These are phyloP conservation scores for Trachelipus rathkii DNA, from an alignment of 1,140 invertebrate species.

Conservation along the genomic window DNA sequence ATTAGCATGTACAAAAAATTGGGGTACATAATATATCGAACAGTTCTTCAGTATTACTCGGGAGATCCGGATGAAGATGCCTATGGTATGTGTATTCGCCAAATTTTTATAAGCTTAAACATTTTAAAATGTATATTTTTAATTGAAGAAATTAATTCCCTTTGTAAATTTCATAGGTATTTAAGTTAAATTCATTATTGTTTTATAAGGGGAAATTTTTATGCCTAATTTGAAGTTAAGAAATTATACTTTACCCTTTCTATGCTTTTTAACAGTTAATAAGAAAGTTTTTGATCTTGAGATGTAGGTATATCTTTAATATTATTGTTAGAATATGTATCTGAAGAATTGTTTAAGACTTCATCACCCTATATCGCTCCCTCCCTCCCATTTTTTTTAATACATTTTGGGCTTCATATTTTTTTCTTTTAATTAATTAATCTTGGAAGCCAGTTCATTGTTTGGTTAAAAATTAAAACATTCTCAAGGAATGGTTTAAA, in stretches of 20 bases:
- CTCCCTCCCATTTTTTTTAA: too few relatives aligned
- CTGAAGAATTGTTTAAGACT: too few relatives aligned
- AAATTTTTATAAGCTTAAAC: constrained; percentile 17
- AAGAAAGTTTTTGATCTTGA: not conserved
- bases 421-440: too few relatives aligned
- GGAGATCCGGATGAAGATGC: constrained; percentile 97
- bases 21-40: constrained; percentile 94
- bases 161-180: not conserved
- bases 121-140: too few relatives aligned
- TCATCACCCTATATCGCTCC: too few relatives aligned
- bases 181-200: not conserved
- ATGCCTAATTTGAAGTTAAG: not conserved
- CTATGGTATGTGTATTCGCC: constrained; percentile 67
- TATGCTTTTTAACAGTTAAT: not conserved
- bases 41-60: constrained; percentile 95
- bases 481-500: too few relatives aligned
- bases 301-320: not conserved
- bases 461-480: too few relatives aligned
- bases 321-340: too few relatives aligned
- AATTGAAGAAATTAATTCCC: not conserved
- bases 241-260: not conserved
- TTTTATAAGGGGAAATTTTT: not conserved
- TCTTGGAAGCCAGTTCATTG: too few relatives aligned
- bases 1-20: constrained; percentile 96
- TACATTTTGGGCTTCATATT: too few relatives aligned